Evolutionary conservation across 2,113 vertebrate genomes (phyloP).

Genomic region (Coturnix japonica): DNA sequence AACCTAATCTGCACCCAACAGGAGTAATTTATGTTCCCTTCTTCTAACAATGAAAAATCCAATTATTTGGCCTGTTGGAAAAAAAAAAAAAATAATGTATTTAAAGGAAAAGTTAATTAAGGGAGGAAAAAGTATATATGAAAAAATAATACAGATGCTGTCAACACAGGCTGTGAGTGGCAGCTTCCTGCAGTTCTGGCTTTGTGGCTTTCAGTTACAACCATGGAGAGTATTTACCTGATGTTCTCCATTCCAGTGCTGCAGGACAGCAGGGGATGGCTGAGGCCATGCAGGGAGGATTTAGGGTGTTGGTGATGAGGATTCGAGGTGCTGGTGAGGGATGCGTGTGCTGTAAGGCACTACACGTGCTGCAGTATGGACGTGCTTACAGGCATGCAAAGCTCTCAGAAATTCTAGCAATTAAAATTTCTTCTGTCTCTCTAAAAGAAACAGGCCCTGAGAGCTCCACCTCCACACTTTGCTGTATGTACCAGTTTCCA

Average conservation of each 20-base stretch:
- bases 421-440: background rate
- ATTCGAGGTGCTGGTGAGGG: background rate
- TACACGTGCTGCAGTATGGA: fast-evolving
- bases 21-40: conserved; percentile 82
- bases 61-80: conserved; percentile 77
- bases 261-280: background rate
- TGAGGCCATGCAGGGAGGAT: background rate
- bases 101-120: conserved; percentile 78
- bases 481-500: conserved; percentile 37
- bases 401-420: background rate
- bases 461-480: conserved; percentile 23
- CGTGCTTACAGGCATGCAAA: background rate
- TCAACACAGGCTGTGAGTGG: background rate
- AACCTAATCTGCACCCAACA: conserved; percentile 83
- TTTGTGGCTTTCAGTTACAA: background rate
- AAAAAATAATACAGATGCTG: conserved; percentile 43
- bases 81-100: conserved; percentile 71
- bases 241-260: background rate
- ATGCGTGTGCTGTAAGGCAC: background rate
- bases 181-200: background rate
- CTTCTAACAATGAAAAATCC: conserved; percentile 81
- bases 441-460: background rate
- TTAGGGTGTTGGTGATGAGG: background rate
- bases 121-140: background rate
- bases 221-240: background rate